Conservation (phyloP, 2,113 vertebrate species). For the Leptocoma aspasia region DNA sequence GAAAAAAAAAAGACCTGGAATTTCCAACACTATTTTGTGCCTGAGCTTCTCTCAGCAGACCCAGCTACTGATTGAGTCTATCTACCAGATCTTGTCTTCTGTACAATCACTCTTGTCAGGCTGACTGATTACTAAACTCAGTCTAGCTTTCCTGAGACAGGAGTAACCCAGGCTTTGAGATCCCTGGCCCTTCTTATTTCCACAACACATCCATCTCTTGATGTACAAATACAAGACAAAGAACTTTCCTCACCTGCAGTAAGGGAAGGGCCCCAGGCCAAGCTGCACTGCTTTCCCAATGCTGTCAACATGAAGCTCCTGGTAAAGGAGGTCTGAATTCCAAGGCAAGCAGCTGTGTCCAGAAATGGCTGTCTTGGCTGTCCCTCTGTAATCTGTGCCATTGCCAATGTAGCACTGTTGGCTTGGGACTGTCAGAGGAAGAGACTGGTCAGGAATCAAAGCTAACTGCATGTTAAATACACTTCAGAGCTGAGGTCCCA, state of each 20-base stretch:
- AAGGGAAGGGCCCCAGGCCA: slow-evolving; percentile 85
- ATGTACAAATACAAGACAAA: not conserved
- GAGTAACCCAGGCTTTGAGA: not conserved
- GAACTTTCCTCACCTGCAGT: slow-evolving; percentile 84
- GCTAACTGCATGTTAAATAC: not conserved
- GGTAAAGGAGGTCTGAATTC: slow-evolving; percentile 84
- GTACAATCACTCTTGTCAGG: not conserved
- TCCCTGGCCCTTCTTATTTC: not conserved
- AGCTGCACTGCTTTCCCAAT: slow-evolving; percentile 61
- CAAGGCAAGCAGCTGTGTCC: slow-evolving; percentile 84
- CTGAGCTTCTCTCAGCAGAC: not conserved
- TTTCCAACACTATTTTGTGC: not conserved
- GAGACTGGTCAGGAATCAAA: not conserved
- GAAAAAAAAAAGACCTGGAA: not conserved
- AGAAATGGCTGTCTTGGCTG: slow-evolving; percentile 68
- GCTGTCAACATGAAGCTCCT: slow-evolving; percentile 78
- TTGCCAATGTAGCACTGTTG: slow-evolving; percentile 76
- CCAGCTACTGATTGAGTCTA: not conserved
- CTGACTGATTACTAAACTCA: not conserved
- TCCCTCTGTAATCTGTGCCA: slow-evolving; percentile 80
- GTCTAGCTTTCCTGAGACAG: not conserved
- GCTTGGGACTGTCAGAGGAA: slow-evolving; percentile 64
- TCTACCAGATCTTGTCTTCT: not conserved
- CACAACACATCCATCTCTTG: not conserved
- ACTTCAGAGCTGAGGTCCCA: not conserved